These are phyloP conservation scores for Rattus rattus DNA, from an alignment of 2,113 vertebrate species.

Conservation along the genomic window DNA sequence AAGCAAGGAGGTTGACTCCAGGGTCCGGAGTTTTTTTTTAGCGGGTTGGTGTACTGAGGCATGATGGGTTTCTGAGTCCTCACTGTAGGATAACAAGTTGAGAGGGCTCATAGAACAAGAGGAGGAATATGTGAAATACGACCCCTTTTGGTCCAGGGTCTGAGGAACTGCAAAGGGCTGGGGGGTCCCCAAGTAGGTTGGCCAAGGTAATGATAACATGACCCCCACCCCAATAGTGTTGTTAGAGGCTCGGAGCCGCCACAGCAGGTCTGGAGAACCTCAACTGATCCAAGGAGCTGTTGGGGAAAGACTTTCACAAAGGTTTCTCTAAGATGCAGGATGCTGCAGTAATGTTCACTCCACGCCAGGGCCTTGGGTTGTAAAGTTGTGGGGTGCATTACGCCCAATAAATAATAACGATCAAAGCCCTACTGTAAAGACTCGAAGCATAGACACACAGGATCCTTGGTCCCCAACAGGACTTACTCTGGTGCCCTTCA, in stretches of 20 bases:
- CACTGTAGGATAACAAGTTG: background rate
- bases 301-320: background rate
- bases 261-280: background rate
- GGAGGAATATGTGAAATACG: background rate
- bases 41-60: background rate
- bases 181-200: background rate
- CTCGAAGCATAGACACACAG: background rate
- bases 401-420: background rate
- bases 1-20: background rate
- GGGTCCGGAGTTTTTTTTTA: background rate
- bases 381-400: constrained; percentile 29
- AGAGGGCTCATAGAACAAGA: background rate
- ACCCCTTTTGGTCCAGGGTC: background rate
- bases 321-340: background rate
- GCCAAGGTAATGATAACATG: background rate
- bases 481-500: too few species aligned
- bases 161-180: background rate
- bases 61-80: background rate
- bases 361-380: background rate
- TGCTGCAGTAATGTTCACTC: background rate
- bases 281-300: background rate
- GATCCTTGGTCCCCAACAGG: too few species aligned
- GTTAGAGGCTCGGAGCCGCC: background rate
- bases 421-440: background rate
- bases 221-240: background rate